Evolutionary conservation across 1,140 invertebrate genomes (phyloP).

Genomic region (Bicyclus anynana): DNA sequence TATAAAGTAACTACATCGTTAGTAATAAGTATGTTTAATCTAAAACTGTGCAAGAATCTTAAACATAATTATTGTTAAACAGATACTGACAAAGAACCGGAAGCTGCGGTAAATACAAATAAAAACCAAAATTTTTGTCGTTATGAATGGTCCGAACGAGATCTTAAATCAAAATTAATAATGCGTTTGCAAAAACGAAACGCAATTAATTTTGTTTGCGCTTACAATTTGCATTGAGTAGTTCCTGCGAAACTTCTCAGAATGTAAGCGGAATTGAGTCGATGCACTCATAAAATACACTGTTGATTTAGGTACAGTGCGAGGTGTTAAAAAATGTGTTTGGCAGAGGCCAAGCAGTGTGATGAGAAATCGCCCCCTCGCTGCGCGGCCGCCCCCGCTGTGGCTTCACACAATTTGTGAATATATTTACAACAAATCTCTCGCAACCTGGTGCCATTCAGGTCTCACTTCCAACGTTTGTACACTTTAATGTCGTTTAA

Average conservation of each 20-base stretch:
- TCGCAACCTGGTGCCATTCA: conserved; percentile 54
- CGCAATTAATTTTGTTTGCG: background rate
- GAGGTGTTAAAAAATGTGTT: conserved; percentile 76
- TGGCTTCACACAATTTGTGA: conserved; percentile 60
- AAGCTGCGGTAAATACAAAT: background rate
- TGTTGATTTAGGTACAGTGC: conserved; percentile 59
- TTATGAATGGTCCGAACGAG: background rate
- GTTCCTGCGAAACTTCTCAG: conserved; percentile 16
- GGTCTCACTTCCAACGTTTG: conserved; percentile 37
- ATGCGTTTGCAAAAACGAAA: background rate
- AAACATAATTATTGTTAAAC: background rate
- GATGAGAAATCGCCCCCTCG: conserved; percentile 73
- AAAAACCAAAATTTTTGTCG: background rate
- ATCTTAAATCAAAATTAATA: background rate
- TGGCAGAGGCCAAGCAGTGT: conserved; percentile 60
- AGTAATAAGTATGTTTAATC: too few relatives aligned
- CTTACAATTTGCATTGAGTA: conserved; percentile 7
- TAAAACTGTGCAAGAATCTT: too few relatives aligned
- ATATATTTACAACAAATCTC: conserved; percentile 69
- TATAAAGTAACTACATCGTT: too few relatives aligned
- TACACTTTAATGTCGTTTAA: conserved; percentile 7
- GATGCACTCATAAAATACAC: conserved; percentile 60
- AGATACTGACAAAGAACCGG: background rate
- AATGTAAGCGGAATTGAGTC: conserved; percentile 36
- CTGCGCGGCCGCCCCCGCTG: conserved; percentile 66